Evolutionary conservation across 2,888 invertebrate genomes (phyloP), one percentile per base, ranked within the genome.

Genomic region (Yponomeuta sedellus): DNA sequence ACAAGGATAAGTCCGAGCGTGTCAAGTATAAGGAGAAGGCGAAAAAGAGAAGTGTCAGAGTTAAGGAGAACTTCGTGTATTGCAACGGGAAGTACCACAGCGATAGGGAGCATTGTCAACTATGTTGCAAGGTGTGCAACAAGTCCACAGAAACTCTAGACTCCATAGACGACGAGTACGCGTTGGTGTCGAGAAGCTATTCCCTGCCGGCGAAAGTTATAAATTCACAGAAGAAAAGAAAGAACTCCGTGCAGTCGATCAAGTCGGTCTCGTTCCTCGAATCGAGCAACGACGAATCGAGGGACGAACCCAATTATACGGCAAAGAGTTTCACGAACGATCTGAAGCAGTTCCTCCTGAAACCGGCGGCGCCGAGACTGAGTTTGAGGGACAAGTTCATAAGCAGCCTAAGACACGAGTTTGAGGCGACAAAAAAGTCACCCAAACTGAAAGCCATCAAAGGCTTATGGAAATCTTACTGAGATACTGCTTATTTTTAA

Each of bases 321-420:
- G 91, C 91, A 6, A 91, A 87, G 70, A 92, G 91, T 72, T 92
- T 92, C 74, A 92, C 91, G 6, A 91, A 92, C 69, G 92, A 92
- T 71, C 72, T 92, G 69, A 92, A 92, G 74, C 85, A 83, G 78
- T 92, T 92, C 69, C 75, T 92, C 0, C 71, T 91, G 64, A 88
- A 86, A 67, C 91, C 92, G 16, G 78, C 89, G 63, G 77, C 91
- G 65, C 90, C 91, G 12, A 75, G 89, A 19, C 79, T 85, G 40
- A 92, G 91, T 71, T 75, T 92, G 56, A 81, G 88, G 3, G 91
- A 92, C 69, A 92, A 91, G 69, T 88, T 92, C 72, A 83, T 91
- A 64, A 88, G 79, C 11, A 91, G 91, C 71, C 85, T 92, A 75
- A 91, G 89, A 66, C 90, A 89, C 68, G 91, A 92, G 70, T 76